Percentiles rank a stretch among this genome's conserved stretches.
These are phyloP conservation scores for Percopsis omiscomaycus DNA, from an alignment of 2,797 vertebrate genomes.

Conservation along the genomic window DNA sequence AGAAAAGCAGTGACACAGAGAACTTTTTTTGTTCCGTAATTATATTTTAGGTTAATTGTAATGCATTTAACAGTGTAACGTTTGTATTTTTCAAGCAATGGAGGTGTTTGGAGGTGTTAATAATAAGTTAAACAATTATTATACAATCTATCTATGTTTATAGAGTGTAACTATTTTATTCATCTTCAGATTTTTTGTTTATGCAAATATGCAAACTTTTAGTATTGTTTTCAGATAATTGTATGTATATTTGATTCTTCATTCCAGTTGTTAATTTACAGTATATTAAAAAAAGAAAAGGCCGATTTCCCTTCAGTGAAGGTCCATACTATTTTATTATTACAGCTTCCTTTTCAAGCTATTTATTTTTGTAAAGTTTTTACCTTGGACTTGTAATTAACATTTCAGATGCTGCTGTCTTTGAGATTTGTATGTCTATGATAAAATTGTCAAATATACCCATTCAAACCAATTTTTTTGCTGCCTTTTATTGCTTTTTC, in stretches of 20 bases:
- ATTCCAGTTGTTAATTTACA: constrained; percentile 78
- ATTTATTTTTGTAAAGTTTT: constrained; percentile 87
- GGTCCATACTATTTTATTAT: constrained; percentile 80
- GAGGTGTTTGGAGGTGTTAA: constrained; percentile 34
- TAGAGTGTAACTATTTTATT: constrained; percentile 45
- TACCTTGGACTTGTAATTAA: constrained; percentile 66
- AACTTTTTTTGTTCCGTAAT: constrained; percentile 32
- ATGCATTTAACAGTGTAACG: constrained; percentile 20
- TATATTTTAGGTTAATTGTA: constrained; percentile 22
- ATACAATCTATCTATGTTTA: constrained; percentile 47
- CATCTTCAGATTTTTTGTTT: constrained; percentile 54
- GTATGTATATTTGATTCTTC: constrained; percentile 73
- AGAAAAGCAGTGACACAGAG: constrained; percentile 26
- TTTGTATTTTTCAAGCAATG: constrained; percentile 31
- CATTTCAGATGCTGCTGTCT: constrained; percentile 77
- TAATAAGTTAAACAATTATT: constrained; percentile 37
- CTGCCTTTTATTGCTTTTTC: neutral
- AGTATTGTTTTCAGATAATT: constrained; percentile 49
- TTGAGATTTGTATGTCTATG: constrained; percentile 62
- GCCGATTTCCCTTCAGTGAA: constrained; percentile 88
- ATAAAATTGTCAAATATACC: constrained; percentile 71
- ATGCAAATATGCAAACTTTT: constrained; percentile 49
- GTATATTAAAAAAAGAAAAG: constrained; percentile 72
- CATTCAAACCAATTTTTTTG: constrained; percentile 52
- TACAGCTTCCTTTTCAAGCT: constrained; percentile 85